Evolutionary conservation across 2,888 invertebrate species (phyloP).

Genomic region (Drosophila nr. medialis): DNA sequence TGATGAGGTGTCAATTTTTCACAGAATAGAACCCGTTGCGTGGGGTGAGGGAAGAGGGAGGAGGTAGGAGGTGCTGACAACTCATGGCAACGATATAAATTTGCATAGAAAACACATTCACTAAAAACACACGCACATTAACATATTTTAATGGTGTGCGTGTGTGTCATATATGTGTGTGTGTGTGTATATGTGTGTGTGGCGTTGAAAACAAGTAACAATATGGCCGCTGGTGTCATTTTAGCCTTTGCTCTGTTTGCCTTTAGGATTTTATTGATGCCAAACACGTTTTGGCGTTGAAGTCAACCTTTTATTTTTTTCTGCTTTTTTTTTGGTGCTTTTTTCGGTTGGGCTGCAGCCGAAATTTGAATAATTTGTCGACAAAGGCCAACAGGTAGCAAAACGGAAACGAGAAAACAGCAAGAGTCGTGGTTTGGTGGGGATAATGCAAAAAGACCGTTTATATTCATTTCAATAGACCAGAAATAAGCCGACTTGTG

Average conservation of each 20-base stretch:
- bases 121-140: slow-evolving; percentile 56
- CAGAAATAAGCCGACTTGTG: slow-evolving; percentile 23
- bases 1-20: slow-evolving; percentile 80
- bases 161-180: slow-evolving; percentile 9
- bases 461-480: slow-evolving; percentile 53
- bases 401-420: not conserved
- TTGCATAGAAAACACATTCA: slow-evolving; percentile 75
- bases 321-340: not conserved
- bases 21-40: slow-evolving; percentile 52
- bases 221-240: slow-evolving; percentile 77
- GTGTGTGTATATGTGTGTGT: slow-evolving; percentile 2
- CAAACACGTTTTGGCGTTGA: slow-evolving; percentile 68
- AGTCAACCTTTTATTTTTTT: slow-evolving; percentile 47
- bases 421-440: not conserved
- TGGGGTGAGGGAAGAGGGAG: not conserved
- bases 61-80: slow-evolving; percentile 13
- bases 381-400: slow-evolving; percentile 52
- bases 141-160: slow-evolving; percentile 60
- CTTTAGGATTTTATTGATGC: slow-evolving; percentile 69
- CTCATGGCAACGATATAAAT: slow-evolving; percentile 50
- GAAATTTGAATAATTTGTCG: slow-evolving; percentile 61
- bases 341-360: slow-evolving; percentile 36
- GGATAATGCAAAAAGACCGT: slow-evolving; percentile 41
- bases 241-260: slow-evolving; percentile 67
- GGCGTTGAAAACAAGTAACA: slow-evolving; percentile 51